Conservation (phyloP, 2,888 invertebrate genomes). For the Calameuta idolon region DNA sequence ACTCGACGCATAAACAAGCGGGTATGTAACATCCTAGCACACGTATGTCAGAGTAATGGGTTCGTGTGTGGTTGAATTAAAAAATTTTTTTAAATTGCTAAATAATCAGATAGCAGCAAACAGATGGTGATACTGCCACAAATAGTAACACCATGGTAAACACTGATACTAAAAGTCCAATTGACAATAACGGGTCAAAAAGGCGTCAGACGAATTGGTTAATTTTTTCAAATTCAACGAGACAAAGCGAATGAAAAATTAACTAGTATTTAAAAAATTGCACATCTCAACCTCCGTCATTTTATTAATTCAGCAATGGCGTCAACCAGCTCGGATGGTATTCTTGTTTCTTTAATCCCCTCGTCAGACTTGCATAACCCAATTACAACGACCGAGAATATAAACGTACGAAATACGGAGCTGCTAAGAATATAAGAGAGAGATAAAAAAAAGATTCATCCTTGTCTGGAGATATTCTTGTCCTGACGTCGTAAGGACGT, state of each 20-base stretch:
- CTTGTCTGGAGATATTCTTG: neutral
- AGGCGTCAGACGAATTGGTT: neutral
- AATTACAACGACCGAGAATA: neutral
- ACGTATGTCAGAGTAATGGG: neutral
- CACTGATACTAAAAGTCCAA: too few species aligned
- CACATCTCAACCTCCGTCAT: neutral
- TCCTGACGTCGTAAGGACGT: neutral
- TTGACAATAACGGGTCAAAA: neutral
- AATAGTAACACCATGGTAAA: neutral
- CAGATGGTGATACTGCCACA: neutral
- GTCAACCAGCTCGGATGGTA: neutral
- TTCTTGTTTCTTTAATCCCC: neutral
- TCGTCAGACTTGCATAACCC: neutral
- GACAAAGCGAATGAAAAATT: neutral
- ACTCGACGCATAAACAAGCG: conserved; percentile 22
- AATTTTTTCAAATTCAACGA: neutral
- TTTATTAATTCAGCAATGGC: neutral
- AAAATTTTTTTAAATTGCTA: neutral
- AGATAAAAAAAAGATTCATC: neutral
- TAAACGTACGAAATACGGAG: neutral
- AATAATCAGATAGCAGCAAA: neutral
- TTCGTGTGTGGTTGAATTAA: neutral
- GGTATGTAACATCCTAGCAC: neutral
- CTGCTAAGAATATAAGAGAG: neutral
- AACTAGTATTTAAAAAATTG: neutral